Evolutionary conservation across 2,113 vertebrate species (phyloP), one percentile per base, ranked within the genome.

Genomic region (Hiodon tergisus): DNA sequence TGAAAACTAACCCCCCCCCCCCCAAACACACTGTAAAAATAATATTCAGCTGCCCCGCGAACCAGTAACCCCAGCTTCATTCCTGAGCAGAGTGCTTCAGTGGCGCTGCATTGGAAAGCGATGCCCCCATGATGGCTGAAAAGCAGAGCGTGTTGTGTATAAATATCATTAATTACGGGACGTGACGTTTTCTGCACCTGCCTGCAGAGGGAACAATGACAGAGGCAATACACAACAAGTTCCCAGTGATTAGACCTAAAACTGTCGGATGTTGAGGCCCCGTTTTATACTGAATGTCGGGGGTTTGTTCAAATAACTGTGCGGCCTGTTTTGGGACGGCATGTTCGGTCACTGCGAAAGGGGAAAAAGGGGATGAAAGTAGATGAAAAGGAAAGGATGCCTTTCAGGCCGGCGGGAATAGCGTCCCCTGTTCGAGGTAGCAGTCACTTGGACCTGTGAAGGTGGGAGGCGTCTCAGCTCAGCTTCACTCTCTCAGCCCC

Each of bases 381-480:
- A 57, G 70, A 10, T 71, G 31, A 59, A 71, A 50, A 13, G 17
- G 55, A 8, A 13, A 3, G 5, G 0, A 4, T 1, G 10, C 55
- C 4, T 53, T 31, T 13, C 17, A 4, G 68, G 52, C 10, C 74
- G 77, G 81, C 82, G 78, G 84, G 81, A 82, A 83, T 31, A 31
- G 31, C 31, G 81, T 73, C 84, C 85, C 86, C 86, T 86, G 85
- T 83, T 87, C 84, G 85, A 86, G 86, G 82, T 77, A 69, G 17
- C 86, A 82, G 85, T 82, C 86, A 31, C 31, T 31, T 31, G 31
- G 31, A 2, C 1, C 31, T 31, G 31, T 31, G 31, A 31, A 31
- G 31, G 31, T 31, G 31, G 31, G 31, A 31, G 31, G 31, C 31
- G 31, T 31, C 31, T 31, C 31, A 31, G 31, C 31, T 31, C 31